Conservation (phyloP, 2,888 invertebrate species). For the Ochropleura leucogaster region DNA sequence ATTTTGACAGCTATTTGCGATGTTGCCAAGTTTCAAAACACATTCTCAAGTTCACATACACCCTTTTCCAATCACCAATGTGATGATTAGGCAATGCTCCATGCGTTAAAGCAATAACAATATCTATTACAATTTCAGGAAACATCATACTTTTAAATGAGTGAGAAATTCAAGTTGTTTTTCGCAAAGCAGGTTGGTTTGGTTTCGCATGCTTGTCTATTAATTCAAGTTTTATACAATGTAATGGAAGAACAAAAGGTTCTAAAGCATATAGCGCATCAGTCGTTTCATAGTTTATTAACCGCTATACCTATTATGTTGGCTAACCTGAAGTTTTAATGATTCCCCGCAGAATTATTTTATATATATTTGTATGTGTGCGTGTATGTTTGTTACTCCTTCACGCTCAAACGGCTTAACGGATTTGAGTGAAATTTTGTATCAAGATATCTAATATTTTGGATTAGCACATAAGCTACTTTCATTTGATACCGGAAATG, state of each 20-base stretch:
- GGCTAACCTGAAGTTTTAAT: not conserved
- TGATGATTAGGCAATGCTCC: conserved; percentile 9
- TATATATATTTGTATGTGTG: not conserved
- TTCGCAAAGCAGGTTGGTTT: conserved; percentile 48
- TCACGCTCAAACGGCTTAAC: too few relatives aligned
- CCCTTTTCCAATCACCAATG: not conserved
- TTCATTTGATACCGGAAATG: too few relatives aligned
- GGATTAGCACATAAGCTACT: too few relatives aligned
- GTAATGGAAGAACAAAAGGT: conserved; percentile 21
- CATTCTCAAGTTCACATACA: not conserved
- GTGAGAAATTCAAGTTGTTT: conserved; percentile 49
- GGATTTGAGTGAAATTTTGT: too few relatives aligned
- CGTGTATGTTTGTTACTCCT: too few relatives aligned
- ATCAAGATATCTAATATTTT: too few relatives aligned
- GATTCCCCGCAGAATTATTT: not conserved
- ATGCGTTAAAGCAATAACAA: conserved; percentile 32
- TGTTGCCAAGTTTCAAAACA: not conserved
- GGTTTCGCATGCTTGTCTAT: conserved; percentile 33
- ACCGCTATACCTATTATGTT: not conserved
- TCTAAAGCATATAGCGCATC: not conserved
- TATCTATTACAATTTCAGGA: conserved; percentile 55
- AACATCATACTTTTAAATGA: conserved; percentile 58
- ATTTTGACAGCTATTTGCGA: not conserved
- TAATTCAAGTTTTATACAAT: conserved; percentile 24
- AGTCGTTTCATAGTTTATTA: not conserved